Evolutionary conservation across 2,113 vertebrate genomes (phyloP).

Genomic region (Mirounga angustirostris): DNA sequence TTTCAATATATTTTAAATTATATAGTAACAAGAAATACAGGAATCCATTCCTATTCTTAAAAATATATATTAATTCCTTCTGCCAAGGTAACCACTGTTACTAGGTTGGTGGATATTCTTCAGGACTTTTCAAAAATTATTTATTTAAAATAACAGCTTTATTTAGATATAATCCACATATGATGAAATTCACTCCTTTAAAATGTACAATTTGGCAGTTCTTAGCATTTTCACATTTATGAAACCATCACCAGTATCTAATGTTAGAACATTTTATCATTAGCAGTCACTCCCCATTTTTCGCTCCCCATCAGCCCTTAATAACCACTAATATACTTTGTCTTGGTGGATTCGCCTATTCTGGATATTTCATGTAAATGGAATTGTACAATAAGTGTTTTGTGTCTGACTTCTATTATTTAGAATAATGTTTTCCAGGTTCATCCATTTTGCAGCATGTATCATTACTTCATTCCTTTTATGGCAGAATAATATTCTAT

Average conservation of each 20-base stretch:
- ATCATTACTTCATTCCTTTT: background rate
- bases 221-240: background rate
- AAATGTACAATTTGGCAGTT: background rate
- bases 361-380: background rate
- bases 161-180: background rate
- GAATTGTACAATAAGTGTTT: background rate
- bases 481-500: background rate
- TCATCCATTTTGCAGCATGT: background rate
- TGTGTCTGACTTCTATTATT: background rate
- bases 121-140: background rate
- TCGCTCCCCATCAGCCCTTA: background rate
- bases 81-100: background rate
- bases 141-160: constrained; percentile 13
- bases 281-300: background rate
- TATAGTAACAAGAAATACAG: background rate
- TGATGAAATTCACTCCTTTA: background rate
- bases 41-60: background rate
- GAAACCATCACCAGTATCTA: background rate
- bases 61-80: background rate
- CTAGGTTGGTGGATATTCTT: background rate
- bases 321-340: background rate
- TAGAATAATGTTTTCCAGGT: background rate
- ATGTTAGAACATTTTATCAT: background rate
- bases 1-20: constrained; percentile 36
- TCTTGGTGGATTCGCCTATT: background rate